A percentile compares a stretch with the other conserved stretches of the same genome.
Evolutionary conservation across 2,113 vertebrate species (phyloP).

Genomic region (Anhinga rufa): DNA sequence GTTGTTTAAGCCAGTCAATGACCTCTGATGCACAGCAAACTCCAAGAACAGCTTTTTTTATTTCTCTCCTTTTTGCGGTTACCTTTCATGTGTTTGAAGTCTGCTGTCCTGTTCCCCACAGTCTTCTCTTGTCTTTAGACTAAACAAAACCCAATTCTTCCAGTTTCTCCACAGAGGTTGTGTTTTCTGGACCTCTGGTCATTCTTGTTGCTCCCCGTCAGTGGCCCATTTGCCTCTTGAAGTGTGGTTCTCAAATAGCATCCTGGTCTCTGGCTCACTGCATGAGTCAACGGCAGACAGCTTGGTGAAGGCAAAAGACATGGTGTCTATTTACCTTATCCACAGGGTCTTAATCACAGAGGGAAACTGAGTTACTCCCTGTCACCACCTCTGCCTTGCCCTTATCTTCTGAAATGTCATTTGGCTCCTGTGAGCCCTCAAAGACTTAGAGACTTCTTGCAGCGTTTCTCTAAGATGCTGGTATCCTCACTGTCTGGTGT

Average conservation of each 20-base stretch:
- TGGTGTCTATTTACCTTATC: background rate
- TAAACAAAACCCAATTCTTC: slow-evolving; percentile 50
- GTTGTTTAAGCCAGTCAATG: background rate
- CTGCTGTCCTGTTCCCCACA: background rate
- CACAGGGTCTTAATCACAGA: background rate
- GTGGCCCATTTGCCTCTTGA: background rate
- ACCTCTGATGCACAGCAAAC: slow-evolving; percentile 1
- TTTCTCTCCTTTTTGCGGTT: slow-evolving; percentile 7
- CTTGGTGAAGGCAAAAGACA: background rate
- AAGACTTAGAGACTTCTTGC: background rate
- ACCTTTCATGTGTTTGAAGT: slow-evolving; percentile 18
- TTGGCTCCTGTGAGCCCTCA: background rate
- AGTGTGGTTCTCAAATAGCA: background rate
- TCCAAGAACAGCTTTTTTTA: background rate
- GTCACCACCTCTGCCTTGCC: background rate
- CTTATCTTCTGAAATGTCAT: background rate
- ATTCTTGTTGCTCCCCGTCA: background rate
- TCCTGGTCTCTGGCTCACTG: background rate
- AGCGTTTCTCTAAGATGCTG: background rate
- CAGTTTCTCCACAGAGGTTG: background rate
- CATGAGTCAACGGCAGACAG: background rate
- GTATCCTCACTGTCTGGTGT: rapidly evolving
- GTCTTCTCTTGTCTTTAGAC: slow-evolving; percentile 24
- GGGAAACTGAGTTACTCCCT: background rate
- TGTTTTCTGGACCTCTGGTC: background rate